Evolutionary conservation across 1,140 invertebrate species (phyloP).

Genomic region (Bombus superbus): DNA sequence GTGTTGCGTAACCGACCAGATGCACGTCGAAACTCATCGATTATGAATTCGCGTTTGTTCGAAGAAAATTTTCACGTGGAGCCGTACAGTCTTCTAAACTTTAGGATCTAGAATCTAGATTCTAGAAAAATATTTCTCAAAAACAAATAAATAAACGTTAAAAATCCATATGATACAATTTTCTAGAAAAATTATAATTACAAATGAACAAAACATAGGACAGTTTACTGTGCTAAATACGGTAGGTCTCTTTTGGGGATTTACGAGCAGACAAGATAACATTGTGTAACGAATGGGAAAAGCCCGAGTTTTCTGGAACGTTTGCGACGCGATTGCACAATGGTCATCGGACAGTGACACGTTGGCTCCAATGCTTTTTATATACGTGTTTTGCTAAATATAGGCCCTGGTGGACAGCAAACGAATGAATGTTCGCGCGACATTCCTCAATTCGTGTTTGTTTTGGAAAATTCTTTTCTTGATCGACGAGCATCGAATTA

Average conservation of each 20-base stretch:
- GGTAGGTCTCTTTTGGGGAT: background rate
- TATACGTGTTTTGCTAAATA: constrained; percentile 61
- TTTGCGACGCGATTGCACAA: constrained; percentile 53
- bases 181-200: background rate
- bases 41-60: background rate
- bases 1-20: background rate
- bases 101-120: background rate
- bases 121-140: background rate
- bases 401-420: constrained; percentile 47
- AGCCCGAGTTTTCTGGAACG: constrained; percentile 53
- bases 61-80: background rate
- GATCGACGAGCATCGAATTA: background rate
- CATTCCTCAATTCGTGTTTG: background rate
- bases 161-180: background rate
- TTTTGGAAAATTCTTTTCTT: background rate
- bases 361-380: constrained; percentile 55
- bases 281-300: constrained; percentile 57
- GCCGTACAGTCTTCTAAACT: background rate
- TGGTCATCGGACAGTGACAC: constrained; percentile 62
- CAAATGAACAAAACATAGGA: background rate
- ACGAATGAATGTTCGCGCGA: constrained; percentile 20
- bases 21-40: background rate
- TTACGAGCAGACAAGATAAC: background rate
- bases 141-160: background rate
- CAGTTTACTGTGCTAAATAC: background rate